phyloP scores from a whole-genome alignment of 1,140 invertebrate species.

The Aphelenchoides avenae region DNA sequence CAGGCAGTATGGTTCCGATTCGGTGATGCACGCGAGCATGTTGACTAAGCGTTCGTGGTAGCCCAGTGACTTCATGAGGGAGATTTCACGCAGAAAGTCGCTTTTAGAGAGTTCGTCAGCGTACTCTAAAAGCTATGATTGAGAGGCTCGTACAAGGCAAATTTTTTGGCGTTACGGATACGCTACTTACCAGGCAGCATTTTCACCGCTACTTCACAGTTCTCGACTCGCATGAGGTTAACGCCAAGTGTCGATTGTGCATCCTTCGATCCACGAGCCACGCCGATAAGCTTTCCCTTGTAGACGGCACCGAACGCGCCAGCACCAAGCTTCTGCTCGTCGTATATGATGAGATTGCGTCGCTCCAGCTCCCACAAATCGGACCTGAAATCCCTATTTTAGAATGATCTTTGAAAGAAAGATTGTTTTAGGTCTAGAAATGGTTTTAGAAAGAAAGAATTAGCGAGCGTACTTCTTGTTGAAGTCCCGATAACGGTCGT shows the following conservation, averaged over 20 bases:
- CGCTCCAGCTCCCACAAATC: constrained; percentile 57
- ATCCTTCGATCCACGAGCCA: constrained; percentile 40
- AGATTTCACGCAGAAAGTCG: constrained; percentile 63
- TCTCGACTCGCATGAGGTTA: constrained; percentile 58
- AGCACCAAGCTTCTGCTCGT: constrained; percentile 56
- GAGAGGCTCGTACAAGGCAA: not conserved
- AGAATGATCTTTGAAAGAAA: no score
- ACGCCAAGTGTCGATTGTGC: constrained; percentile 55
- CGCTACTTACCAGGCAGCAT: constrained; percentile 60
- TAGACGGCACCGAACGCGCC: constrained; percentile 56
- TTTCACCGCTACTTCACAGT: constrained; percentile 61
- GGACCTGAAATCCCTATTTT: constrained; percentile 35
- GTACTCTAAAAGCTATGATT: constrained; percentile 57
- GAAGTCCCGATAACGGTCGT: no score
- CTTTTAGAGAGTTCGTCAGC: constrained; percentile 57
- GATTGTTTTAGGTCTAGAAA: no score
- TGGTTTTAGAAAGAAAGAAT: constrained; percentile 1
- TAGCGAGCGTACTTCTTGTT: constrained; percentile 5
- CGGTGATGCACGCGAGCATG: constrained; percentile 63
- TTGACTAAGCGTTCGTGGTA: constrained; percentile 62
- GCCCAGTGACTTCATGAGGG: constrained; percentile 63
- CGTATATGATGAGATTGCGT: constrained; percentile 55
- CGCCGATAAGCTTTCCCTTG: constrained; percentile 50
- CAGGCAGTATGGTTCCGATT: constrained; percentile 61
- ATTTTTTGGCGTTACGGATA: no score